phyloP scores from a whole-genome alignment of 2,113 vertebrate species.

The Trematocara nigrifrons region DNA sequence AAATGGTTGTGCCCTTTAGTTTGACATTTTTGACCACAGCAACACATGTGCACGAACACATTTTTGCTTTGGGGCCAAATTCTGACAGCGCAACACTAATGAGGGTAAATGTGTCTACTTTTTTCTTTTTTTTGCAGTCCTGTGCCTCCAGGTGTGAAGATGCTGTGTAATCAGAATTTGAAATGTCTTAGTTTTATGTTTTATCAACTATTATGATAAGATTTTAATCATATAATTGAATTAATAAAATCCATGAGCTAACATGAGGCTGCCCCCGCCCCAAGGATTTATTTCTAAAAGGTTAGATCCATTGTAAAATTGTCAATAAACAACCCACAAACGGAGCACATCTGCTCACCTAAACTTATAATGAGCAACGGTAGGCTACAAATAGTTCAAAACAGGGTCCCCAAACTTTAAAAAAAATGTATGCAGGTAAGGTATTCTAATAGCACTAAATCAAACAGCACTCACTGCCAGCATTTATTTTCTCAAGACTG shows the following conservation, averaged over 20 bases:
- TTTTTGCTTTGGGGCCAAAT: slow-evolving; percentile 11
- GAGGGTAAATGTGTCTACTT: background rate
- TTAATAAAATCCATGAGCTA: background rate
- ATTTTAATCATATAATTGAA: background rate
- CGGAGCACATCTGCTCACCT: background rate
- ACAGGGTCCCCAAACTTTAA: background rate
- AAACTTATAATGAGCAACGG: background rate
- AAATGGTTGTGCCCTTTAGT: slow-evolving; percentile 33
- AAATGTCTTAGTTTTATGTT: background rate
- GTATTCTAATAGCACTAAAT: background rate
- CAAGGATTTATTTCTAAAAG: background rate
- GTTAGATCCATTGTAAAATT: background rate
- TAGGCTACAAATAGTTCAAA: background rate
- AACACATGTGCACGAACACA: background rate
- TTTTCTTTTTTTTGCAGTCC: background rate
- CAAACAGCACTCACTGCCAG: background rate
- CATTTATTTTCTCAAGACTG: background rate
- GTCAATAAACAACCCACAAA: background rate
- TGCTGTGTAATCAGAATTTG: background rate
- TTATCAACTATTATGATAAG: background rate
- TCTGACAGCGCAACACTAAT: background rate
- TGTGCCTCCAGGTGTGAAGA: background rate
- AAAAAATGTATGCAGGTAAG: background rate
- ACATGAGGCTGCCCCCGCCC: background rate
- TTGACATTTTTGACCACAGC: slow-evolving; percentile 33